phyloP scores from a whole-genome alignment of 2,797 vertebrate genomes.

The Enteromius trimaculatus region DNA sequence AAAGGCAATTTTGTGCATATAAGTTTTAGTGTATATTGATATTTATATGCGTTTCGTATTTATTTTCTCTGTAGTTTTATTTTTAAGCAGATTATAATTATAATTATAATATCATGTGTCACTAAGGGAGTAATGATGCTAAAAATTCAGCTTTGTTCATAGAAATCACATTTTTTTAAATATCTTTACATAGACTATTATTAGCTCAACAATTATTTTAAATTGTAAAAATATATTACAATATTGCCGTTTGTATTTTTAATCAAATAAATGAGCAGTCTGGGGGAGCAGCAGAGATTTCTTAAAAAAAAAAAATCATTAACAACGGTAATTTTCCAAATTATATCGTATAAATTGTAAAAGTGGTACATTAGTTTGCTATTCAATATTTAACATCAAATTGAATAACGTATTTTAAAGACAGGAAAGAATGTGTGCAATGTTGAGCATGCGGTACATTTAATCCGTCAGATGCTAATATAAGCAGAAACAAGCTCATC shows the following conservation, averaged over 20 bases:
- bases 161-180: neutral
- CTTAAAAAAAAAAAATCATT: neutral
- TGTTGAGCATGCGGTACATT: neutral
- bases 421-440: neutral
- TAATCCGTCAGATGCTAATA: neutral
- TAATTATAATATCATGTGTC: no score
- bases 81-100: neutral
- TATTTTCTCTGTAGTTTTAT: no score
- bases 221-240: neutral
- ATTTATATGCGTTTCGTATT: no score
- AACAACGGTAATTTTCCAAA: neutral
- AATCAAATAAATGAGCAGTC: neutral
- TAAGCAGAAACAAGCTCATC: neutral
- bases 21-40: no score
- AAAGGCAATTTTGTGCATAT: no score
- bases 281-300: neutral
- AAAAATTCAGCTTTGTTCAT: neutral
- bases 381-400: neutral
- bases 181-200: neutral
- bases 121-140: neutral
- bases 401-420: neutral
- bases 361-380: neutral
- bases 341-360: neutral
- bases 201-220: neutral
- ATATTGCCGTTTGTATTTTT: neutral